Evolutionary conservation across 2,888 invertebrate genomes (phyloP).

Genomic region (Nomada goodeniana): DNA sequence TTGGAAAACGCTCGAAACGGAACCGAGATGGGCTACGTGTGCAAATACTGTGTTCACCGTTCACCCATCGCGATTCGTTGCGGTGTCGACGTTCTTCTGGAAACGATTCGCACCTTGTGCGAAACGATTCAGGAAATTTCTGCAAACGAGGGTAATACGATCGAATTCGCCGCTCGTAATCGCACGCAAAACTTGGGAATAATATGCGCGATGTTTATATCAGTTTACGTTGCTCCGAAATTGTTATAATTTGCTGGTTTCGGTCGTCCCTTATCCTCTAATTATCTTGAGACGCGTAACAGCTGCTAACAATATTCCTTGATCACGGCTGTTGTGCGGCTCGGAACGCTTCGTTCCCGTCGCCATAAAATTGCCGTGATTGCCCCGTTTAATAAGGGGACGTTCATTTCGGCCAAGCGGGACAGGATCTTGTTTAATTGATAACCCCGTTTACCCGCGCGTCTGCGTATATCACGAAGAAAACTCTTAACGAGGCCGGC

Average conservation of each 20-base stretch:
- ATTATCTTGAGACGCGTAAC: neutral
- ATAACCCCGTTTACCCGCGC: constrained; percentile 43
- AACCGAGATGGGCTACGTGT: neutral
- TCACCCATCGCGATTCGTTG: neutral
- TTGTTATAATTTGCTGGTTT: no score
- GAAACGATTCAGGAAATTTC: neutral
- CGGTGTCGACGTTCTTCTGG: neutral
- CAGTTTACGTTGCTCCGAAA: no score
- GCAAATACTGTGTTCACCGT: neutral
- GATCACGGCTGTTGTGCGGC: neutral
- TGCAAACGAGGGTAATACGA: no score
- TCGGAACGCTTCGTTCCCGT: neutral
- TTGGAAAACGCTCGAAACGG: neutral
- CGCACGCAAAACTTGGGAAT: no score
- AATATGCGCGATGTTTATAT: no score
- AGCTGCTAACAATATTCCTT: neutral
- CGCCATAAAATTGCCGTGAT: neutral
- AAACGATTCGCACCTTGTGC: neutral
- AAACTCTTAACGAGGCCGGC: constrained; percentile 52
- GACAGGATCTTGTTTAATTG: constrained; percentile 28
- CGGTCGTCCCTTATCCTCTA: neutral
- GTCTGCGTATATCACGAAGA: constrained; percentile 18
- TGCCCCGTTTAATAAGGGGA: constrained; percentile 4
- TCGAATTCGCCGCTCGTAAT: no score
- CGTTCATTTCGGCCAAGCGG: constrained; percentile 1